phyloP scores from a whole-genome alignment of 64 coral and sea anemone genomes.

The Stylophora pistillata region DNA sequence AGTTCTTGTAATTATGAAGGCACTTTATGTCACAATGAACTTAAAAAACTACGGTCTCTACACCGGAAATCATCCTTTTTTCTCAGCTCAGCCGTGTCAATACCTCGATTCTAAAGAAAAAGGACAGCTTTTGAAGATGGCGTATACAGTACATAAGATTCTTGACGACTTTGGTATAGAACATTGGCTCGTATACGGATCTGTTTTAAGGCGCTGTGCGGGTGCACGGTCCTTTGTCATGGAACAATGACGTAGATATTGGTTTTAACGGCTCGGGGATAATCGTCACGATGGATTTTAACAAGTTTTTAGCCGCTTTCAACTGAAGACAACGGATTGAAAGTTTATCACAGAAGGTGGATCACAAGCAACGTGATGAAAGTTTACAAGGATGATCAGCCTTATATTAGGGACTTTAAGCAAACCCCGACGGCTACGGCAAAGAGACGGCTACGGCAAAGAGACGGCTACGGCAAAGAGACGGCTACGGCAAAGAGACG shows the following conservation, averaged over 20 bases:
- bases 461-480: too few relatives aligned
- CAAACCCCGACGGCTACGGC: too few relatives aligned
- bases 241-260: constrained; percentile 71
- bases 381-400: background rate
- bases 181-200: constrained; percentile 73
- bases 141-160: constrained; percentile 43
- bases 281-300: constrained; percentile 2
- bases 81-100: background rate
- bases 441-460: too few relatives aligned
- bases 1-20: background rate
- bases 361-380: background rate
- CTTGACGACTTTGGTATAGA: constrained; percentile 40
- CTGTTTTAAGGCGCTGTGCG: constrained; percentile 53
- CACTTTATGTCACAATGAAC: background rate
- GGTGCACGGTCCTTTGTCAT: constrained; percentile 26
- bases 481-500: too few relatives aligned
- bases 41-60: constrained; percentile 10
- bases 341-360: background rate
- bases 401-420: background rate
- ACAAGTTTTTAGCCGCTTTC: constrained; percentile 33
- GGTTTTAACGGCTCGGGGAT: constrained; percentile 40
- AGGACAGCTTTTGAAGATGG: constrained; percentile 42
- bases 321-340: constrained; percentile 5
- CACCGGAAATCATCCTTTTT: background rate
- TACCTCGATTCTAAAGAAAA: background rate